Base-by-base conservation (phyloP, 2,113 vertebrate species). In the Perca schrenkii region DNA sequence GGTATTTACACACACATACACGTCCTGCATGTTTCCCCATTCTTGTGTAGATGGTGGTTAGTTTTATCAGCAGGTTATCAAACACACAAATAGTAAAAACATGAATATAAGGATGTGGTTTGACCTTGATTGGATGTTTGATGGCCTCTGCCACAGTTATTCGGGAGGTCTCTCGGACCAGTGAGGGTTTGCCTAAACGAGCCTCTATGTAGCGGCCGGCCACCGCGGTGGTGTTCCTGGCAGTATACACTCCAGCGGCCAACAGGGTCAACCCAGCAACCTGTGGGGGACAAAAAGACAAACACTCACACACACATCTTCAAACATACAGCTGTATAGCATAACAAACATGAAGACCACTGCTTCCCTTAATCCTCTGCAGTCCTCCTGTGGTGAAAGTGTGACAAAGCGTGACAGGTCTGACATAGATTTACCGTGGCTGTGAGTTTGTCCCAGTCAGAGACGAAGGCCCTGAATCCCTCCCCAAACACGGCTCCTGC, bases 371-470 rank as follows among this genome's bases (percentile, higher is more conserved):
- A 74, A 72, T 72, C 70, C 63, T 58, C 60, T 77, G 60, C 31
- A 49, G 73, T 73, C 22, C 53, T 81, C 56, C 71, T 79, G 65
- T 54, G 34, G 34, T 46, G 36, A 64, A 28, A 71, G 61, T 77
- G 68, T 69, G 60, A 80, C 72, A 60, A 34, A 79, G 56, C 19
- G 11, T 81, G 70, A 82, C 74, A 71, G 64, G 67, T 73, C 61
- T 70, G 77, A 80, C 58, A 50, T 56, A 49, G 21, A n/a, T 91
- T 95, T 89, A 97, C 97, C 82, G 97, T 97, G 74, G 96, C 97
- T 0, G 96, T 97, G 75, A 99, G 96, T 95, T 97, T 97, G 88
- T 98, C 97, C 97, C 96, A 97, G 95, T 98, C 97, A 0, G 97
- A 97, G 19, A 98, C 91, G 71, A 98, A 97, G 77, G 96, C 94